Percentiles rank a stretch among this genome's conserved stretches.
Conservation (phyloP, 2,797 vertebrate genomes). For the Chelmon rostratus region DNA sequence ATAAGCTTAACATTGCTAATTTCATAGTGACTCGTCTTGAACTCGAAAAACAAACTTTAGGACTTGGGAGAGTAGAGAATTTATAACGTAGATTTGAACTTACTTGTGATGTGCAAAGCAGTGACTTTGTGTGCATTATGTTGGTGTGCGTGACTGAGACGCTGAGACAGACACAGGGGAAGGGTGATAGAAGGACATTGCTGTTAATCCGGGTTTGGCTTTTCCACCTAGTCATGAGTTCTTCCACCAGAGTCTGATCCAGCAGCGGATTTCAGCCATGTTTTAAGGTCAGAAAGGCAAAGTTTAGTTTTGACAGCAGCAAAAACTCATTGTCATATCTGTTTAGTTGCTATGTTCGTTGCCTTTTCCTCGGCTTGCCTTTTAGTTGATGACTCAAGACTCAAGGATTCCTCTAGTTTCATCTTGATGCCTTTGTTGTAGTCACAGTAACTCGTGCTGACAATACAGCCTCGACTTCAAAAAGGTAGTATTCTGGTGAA, state of each 20-base stretch:
- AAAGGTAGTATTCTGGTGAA: not conserved
- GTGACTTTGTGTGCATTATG: not conserved
- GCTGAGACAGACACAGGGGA: not conserved
- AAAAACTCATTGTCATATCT: conserved; percentile 37
- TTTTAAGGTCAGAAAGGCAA: conserved; percentile 44
- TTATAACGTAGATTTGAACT: too few relatives aligned
- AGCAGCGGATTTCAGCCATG: conserved; percentile 44
- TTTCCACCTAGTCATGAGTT: conserved; percentile 14
- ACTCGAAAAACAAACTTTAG: too few relatives aligned
- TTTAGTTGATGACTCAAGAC: conserved; percentile 34
- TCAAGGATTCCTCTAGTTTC: conserved; percentile 29
- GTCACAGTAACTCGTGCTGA: conserved; percentile 19
- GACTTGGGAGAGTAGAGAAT: too few relatives aligned
- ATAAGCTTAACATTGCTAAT: not conserved
- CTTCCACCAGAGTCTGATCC: conserved; percentile 33
- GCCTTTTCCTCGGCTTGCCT: conserved; percentile 17
- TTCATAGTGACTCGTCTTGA: not conserved
- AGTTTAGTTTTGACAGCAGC: conserved; percentile 44
- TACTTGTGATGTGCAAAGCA: too few relatives aligned
- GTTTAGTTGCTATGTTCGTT: conserved; percentile 49
- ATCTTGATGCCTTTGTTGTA: conserved; percentile 33
- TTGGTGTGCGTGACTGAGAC: conserved; percentile 8
- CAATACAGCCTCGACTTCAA: not conserved
- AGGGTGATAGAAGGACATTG: conserved; percentile 5
- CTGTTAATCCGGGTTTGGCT: conserved; percentile 21